phyloP scores from a whole-genome alignment of 1,140 invertebrate species.

The Tribolium castaneum region DNA sequence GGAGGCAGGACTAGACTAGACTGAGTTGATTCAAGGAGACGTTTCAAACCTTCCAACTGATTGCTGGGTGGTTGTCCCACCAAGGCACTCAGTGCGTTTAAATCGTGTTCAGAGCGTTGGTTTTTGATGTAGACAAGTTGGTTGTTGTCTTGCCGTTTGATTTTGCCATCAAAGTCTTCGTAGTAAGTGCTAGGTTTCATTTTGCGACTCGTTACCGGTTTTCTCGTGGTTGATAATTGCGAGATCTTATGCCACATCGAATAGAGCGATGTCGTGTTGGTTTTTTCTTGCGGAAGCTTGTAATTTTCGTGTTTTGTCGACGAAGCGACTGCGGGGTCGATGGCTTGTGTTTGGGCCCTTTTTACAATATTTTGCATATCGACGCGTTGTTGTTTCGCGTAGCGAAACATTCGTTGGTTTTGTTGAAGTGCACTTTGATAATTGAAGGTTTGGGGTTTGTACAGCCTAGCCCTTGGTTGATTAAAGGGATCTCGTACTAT shows the following conservation, averaged over 20 bases:
- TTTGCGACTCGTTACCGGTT: not conserved
- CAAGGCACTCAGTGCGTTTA: slow-evolving; percentile 49
- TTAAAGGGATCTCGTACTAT: slow-evolving; percentile 1
- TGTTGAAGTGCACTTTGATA: slow-evolving; percentile 50
- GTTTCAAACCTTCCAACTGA: slow-evolving; percentile 55
- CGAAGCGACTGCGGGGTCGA: not conserved
- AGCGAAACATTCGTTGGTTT: slow-evolving; percentile 50
- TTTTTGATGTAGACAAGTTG: slow-evolving; percentile 14
- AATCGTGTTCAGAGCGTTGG: slow-evolving; percentile 28
- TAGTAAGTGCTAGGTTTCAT: not conserved
- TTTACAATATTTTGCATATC: slow-evolving; percentile 41
- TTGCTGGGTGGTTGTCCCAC: slow-evolving; percentile 52
- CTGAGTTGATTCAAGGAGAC: slow-evolving; percentile 44
- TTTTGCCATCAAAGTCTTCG: not conserved
- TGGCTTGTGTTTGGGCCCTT: not conserved
- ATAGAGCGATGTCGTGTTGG: not conserved
- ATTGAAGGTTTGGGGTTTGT: slow-evolving; percentile 47
- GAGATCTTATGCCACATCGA: not conserved
- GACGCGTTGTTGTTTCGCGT: slow-evolving; percentile 52
- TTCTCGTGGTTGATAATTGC: not conserved
- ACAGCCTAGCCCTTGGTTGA: slow-evolving; percentile 4
- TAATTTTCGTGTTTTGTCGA: not conserved
- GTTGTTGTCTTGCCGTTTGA: slow-evolving; percentile 31
- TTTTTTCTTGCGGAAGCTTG: not conserved
- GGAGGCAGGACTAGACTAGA: slow-evolving; percentile 3